Percentiles rank a stretch among this genome's conserved stretches.
These are phyloP conservation scores for Diachasma alloeum DNA, from an alignment of 1,140 invertebrate species.

Conservation along the genomic window DNA sequence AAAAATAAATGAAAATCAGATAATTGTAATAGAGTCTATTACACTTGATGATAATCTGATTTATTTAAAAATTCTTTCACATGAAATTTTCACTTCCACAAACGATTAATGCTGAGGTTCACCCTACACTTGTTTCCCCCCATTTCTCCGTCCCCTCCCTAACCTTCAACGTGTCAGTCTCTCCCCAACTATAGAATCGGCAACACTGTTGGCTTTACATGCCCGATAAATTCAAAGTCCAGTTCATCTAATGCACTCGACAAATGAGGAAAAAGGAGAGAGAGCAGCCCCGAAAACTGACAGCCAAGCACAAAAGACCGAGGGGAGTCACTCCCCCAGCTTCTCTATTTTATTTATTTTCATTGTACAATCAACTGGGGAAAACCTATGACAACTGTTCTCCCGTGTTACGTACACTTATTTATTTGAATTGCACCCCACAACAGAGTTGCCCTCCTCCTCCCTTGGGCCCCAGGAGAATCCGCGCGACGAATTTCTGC, in stretches of 20 bases:
- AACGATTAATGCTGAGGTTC: neutral
- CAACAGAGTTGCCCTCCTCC: neutral
- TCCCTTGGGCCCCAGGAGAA: neutral
- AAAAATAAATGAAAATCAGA: too few relatives aligned
- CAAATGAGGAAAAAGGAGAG: neutral
- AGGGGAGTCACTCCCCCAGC: constrained; percentile 10
- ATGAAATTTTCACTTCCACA: neutral
- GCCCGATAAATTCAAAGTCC: neutral
- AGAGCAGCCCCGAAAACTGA: neutral
- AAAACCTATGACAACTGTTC: constrained; percentile 30
- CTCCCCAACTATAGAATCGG: neutral
- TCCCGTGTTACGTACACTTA: constrained; percentile 26
- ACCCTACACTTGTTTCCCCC: neutral
- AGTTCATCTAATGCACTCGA: neutral
- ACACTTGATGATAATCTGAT: too few relatives aligned
- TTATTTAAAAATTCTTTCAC: neutral
- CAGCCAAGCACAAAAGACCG: neutral
- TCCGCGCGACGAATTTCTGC: neutral
- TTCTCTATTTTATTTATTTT: constrained; percentile 35
- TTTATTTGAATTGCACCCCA: constrained; percentile 28
- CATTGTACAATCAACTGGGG: constrained; percentile 20
- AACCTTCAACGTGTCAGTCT: neutral
- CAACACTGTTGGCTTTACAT: neutral
- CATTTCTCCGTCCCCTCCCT: neutral
- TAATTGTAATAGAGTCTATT: too few relatives aligned